Evolutionary conservation across 1,140 invertebrate species (phyloP), one percentile per base, ranked within the genome.

Genomic region (Eueides isabella): DNA sequence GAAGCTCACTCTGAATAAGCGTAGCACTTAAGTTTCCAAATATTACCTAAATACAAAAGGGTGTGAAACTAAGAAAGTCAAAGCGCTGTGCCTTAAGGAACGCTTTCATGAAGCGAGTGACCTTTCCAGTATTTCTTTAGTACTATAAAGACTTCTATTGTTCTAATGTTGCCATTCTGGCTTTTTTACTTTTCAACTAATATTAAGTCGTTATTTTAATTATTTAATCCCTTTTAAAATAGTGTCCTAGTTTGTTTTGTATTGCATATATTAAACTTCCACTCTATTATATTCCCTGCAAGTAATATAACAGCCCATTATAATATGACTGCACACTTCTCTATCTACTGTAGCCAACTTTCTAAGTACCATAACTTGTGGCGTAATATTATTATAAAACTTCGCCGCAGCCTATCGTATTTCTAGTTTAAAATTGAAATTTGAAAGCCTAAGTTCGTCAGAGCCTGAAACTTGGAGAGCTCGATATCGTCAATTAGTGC

Each of bases 401-500:
- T 87, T 86, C 38, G 61, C 30, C 48, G 62, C 74, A 77, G 77
- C 82, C 84, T 83, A 81, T 80, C 79, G 80, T 77, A 77, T 83
- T 83, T 80, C 72, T 85, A 87, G 83, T 87, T 88, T 85, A 82
- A 88, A 88, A 87, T 88, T 85, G 80, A 78, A 83, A 83, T 87
- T 85, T 82, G 79, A 82, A 84, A 79, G 81, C 74, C 76, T 68
- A 75, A 78, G 76, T 78, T 78, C 72, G 66, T 41, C 61, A 44
- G 72, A 78, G 76, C 76, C 70, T 76, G 74, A 72, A 76, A 76
- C 74, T 76, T 76, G 69, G 61, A 76, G 69, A 61, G 65, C 65
- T 72, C 74, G 67, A 76, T 76, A 72, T 72, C 74, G 74, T 76
- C 74, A 77, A 76, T 76, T 76, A 76, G 74, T 72, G 55, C 65